These are phyloP conservation scores for Spongilla lacustris DNA, from an alignment of 37 sponge, comb jelly and placozoan species.

Conservation along the genomic window DNA sequence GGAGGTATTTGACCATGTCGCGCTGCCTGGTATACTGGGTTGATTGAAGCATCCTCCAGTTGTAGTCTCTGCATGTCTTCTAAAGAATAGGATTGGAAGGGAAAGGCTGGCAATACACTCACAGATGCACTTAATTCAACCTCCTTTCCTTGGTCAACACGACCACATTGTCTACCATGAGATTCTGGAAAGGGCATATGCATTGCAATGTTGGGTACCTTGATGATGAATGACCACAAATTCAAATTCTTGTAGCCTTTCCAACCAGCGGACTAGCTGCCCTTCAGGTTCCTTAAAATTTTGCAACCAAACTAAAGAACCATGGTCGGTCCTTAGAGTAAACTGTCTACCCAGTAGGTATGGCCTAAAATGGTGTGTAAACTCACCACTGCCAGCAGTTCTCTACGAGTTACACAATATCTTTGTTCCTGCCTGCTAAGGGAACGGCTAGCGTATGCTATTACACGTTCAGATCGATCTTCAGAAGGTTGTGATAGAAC, in stretches of 20 bases:
- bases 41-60: no score
- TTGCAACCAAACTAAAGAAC: conserved; percentile 25
- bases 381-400: conserved; percentile 42
- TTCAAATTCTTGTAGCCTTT: conserved; percentile 12
- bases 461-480: no score
- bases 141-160: background rate
- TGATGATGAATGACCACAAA: conserved; percentile 39
- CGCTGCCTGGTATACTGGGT: no score
- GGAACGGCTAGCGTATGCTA: conserved; percentile 15
- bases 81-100: no score
- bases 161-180: conserved; percentile 25
- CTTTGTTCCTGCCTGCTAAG: conserved; percentile 24
- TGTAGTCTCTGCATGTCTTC: no score
- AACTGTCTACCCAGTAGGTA: conserved; percentile 42
- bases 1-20: no score
- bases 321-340: conserved; percentile 26
- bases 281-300: conserved; percentile 49
- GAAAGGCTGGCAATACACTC: no score
- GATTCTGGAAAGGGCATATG: conserved; percentile 23
- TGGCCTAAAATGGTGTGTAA: conserved; percentile 29
- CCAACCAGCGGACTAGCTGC: conserved; percentile 47
- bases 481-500: no score
- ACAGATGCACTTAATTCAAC: no score
- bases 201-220: conserved; percentile 29
- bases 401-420: conserved; percentile 31